Base-by-base conservation (phyloP, 2,797 vertebrate species). In the Anabacerthia variegaticeps region DNA sequence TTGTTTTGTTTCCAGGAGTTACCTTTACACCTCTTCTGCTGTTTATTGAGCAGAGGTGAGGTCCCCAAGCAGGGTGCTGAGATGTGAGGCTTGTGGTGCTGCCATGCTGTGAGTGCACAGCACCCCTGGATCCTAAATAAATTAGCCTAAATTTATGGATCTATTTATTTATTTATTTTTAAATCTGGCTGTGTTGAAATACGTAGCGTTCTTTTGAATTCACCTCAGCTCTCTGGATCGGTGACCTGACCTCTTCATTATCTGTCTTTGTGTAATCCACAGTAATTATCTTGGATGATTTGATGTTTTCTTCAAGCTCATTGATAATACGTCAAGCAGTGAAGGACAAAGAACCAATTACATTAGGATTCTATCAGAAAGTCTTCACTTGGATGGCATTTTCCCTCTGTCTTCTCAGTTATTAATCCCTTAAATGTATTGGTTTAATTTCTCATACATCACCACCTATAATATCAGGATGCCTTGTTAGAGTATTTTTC, bases 321-420 rank as follows among this genome's bases (percentile, higher is more conserved):
- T 88, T 93, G 95, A 88, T 86, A 93, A 95, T 84, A 94, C 66
- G 89, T 94, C 87, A 93, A 78, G 74, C 79, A 79, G 36, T 66
- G 90, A 95, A 96, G 85, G 94, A 95, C 92, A 93, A 95, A 84
- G 83, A 96, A 48, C 55, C 78, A 77, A 91, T 92, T 93, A 85
- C 39, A 55, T 86, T 82, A 92, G 83, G 76, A 86, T 63, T 14
- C 66, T 86, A 59, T 82, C 88, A 90, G 55, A 90, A 91, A 80
- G n/a, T 63, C 85, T 92, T 93, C 90, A 94, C 71, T 15, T 92
- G 63, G 66, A 73, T 95, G 88, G 79, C n/a, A 82, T 44, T 90
- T 90, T 88, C 43, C 23, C 39, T 90, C 74, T 75, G 74, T 78
- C 32, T 95, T 88, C 56, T 66, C 39, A 90, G 69, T 78, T 95